Conservation (phyloP, 2,888 invertebrate species). For the Laothoe populi region DNA sequence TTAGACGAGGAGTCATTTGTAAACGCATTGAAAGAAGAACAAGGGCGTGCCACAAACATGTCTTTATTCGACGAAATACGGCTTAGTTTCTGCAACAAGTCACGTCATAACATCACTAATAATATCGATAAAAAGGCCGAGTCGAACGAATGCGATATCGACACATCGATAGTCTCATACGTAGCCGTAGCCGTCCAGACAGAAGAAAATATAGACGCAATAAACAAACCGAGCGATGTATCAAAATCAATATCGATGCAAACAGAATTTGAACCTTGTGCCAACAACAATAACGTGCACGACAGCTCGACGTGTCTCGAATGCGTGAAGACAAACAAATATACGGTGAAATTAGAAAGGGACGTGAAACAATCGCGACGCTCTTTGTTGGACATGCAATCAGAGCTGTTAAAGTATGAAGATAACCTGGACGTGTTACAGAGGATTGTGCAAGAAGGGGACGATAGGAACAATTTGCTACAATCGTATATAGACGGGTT, state of each 20-base stretch:
- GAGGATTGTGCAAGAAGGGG: conserved; percentile 54
- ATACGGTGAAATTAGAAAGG: conserved; percentile 56
- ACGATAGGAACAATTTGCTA: conserved; percentile 54
- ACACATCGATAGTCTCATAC: conserved; percentile 39
- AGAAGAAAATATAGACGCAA: conserved; percentile 35
- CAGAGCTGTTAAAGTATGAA: conserved; percentile 60
- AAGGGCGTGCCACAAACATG: conserved; percentile 68
- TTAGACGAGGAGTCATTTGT: conserved; percentile 74
- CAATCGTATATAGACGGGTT: conserved; percentile 53
- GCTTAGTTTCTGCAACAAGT: conserved; percentile 65
- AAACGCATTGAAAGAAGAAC: conserved; percentile 65
- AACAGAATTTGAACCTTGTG: conserved; percentile 39
- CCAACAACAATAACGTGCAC: conserved; percentile 52
- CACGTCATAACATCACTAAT: conserved; percentile 51
- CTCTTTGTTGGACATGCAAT: conserved; percentile 52
- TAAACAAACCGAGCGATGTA: conserved; percentile 25
- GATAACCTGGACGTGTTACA: conserved; percentile 58
- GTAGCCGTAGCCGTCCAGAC: conserved; percentile 53
- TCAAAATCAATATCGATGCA: conserved; percentile 30
- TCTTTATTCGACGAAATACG: conserved; percentile 77
- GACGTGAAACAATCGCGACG: conserved; percentile 49
- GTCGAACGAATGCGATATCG: conserved; percentile 40
- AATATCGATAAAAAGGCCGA: conserved; percentile 44
- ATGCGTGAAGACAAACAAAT: conserved; percentile 53
- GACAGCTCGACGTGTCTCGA: conserved; percentile 54